phyloP scores from a whole-genome alignment of 2,888 invertebrate species.

The Conops quadrifasciatus region DNA sequence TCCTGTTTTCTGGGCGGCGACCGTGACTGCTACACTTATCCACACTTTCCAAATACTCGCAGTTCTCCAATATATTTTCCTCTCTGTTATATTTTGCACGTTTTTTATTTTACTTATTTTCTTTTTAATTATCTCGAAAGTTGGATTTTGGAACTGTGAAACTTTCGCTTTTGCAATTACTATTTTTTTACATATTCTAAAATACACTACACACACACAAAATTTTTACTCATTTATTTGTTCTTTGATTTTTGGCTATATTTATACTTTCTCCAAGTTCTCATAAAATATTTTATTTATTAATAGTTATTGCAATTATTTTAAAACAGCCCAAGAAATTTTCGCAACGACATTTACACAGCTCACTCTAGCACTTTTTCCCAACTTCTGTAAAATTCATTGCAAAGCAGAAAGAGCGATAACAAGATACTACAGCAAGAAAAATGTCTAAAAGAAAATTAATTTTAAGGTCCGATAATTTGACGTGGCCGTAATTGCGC shows the following conservation, averaged over 20 bases:
- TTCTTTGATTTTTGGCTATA: background rate
- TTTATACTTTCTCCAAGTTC: background rate
- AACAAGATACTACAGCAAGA: background rate
- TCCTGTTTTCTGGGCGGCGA: background rate
- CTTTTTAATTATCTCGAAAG: background rate
- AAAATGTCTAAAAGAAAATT: slow-evolving; percentile 14
- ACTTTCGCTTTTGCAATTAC: slow-evolving; percentile 11
- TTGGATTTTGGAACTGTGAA: background rate
- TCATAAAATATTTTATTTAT: background rate
- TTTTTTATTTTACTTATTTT: background rate
- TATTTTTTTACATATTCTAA: background rate
- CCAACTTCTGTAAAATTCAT: slow-evolving; percentile 9
- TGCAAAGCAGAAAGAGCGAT: slow-evolving; percentile 6
- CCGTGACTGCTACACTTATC: slow-evolving; percentile 1
- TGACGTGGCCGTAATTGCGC: slow-evolving; percentile 24
- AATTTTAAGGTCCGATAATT: slow-evolving; percentile 3
- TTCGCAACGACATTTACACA: slow-evolving; percentile 10
- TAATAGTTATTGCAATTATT: background rate
- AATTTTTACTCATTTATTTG: slow-evolving; percentile 6
- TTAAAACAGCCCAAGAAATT: slow-evolving; percentile 5
- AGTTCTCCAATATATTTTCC: background rate
- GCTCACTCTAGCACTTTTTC: slow-evolving; percentile 9
- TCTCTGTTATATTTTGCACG: background rate
- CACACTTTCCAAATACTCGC: background rate
- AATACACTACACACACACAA: background rate